Percentiles rank a stretch among this genome's conserved stretches.
Conservation (phyloP, 2,888 invertebrate genomes). For the Eilema sororculum region DNA sequence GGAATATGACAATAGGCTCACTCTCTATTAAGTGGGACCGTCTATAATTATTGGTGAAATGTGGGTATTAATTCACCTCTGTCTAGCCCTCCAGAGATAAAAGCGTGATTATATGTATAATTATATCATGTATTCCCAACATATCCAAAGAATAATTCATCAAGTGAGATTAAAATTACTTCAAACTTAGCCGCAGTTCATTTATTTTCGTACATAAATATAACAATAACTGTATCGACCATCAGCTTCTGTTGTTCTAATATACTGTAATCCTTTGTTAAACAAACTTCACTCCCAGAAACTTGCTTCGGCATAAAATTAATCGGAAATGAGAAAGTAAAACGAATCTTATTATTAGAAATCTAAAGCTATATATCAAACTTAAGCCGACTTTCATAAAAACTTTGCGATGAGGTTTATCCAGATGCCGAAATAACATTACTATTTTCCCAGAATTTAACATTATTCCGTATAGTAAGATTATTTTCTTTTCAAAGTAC, state of each 20-base stretch:
- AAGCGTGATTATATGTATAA: too few species aligned
- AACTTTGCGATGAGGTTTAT: conserved; percentile 53
- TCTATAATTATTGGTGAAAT: too few species aligned
- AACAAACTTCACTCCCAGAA: background rate
- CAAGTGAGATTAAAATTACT: too few species aligned
- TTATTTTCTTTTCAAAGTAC: too few species aligned
- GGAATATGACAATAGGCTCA: too few species aligned
- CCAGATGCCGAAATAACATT: conserved; percentile 51
- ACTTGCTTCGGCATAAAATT: conserved; percentile 30
- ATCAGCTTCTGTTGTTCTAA: background rate
- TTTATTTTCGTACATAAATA: background rate
- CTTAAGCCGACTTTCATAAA: conserved; percentile 51
- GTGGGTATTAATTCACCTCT: too few species aligned
- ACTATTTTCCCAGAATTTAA: conserved; percentile 16
- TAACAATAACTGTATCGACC: background rate
- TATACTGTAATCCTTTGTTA: background rate
- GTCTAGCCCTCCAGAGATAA: too few species aligned
- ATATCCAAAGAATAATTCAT: too few species aligned
- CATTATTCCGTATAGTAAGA: background rate
- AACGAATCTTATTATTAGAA: conserved; percentile 29
- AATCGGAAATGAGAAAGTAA: conserved; percentile 29
- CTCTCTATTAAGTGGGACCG: too few species aligned
- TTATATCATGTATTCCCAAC: too few species aligned
- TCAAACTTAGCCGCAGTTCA: too few species aligned
- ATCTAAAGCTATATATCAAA: conserved; percentile 48